phyloP scores from a whole-genome alignment of 35 echinoderm and acorn worm genomes.

The Apostichopus japonicus region DNA sequence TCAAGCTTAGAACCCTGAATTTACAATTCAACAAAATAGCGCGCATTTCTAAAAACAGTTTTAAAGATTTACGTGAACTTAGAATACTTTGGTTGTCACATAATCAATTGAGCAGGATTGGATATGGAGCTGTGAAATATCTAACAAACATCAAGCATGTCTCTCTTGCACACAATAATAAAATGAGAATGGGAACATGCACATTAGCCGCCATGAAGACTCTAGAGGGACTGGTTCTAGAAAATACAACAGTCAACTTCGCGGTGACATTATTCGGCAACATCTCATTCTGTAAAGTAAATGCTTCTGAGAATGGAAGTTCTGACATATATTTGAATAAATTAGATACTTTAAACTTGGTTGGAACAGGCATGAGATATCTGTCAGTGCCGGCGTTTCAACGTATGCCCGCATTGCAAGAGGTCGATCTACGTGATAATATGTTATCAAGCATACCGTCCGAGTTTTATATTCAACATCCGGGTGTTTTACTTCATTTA shows the following conservation, averaged over 20 bases:
- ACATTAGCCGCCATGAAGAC: neutral
- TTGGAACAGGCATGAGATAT: neutral
- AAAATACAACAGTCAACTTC: slow-evolving; percentile 33
- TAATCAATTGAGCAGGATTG: slow-evolving; percentile 27
- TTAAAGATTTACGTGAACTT: neutral
- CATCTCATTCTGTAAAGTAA: neutral
- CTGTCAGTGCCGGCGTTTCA: neutral
- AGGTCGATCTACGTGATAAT: slow-evolving; percentile 25
- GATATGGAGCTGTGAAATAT: slow-evolving; percentile 5
- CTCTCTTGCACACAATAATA: neutral
- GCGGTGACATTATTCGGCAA: slow-evolving; percentile 37
- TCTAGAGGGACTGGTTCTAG: slow-evolving; percentile 20
- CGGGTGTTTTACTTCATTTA: slow-evolving; percentile 23
- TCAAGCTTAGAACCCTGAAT: slow-evolving; percentile 3
- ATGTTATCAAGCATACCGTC: neutral
- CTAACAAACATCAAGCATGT: neutral
- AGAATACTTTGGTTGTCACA: slow-evolving; percentile 43
- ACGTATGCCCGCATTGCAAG: neutral
- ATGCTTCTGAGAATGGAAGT: neutral
- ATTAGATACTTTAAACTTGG: slow-evolving; percentile 9
- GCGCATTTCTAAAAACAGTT: slow-evolving; percentile 15
- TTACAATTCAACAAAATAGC: slow-evolving; percentile 18
- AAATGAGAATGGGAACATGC: slow-evolving; percentile 20
- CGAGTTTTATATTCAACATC: slow-evolving; percentile 13
- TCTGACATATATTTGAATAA: neutral